A percentile compares a stretch with the other conserved stretches of the same genome.
Evolutionary conservation across 2,888 invertebrate genomes (phyloP).

Genomic region (Acanthococcus lagerstroemiae): DNA sequence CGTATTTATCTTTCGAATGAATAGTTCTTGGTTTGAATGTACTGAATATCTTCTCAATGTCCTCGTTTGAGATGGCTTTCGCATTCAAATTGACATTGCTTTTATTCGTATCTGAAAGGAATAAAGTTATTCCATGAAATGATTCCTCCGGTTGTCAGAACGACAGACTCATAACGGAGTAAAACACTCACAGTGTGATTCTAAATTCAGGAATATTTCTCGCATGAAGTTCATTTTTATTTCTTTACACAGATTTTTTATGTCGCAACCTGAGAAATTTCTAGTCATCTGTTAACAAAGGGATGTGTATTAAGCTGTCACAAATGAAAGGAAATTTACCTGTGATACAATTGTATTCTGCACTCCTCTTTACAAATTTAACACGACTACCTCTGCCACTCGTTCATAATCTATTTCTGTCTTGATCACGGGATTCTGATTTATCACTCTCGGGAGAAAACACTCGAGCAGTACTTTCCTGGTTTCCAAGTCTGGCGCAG

Average conservation of each 20-base stretch:
- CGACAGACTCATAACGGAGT: too few species aligned
- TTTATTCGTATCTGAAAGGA: not conserved
- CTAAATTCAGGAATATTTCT: constrained; percentile 49
- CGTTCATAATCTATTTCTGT: constrained; percentile 44
- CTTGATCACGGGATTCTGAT: constrained; percentile 44
- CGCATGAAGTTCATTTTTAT: constrained; percentile 71
- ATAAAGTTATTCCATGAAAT: too few species aligned
- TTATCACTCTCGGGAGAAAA: constrained; percentile 47
- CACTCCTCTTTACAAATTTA: too few species aligned
- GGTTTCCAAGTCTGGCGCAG: constrained; percentile 58
- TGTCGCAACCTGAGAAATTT: constrained; percentile 80
- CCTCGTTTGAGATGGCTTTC: not conserved
- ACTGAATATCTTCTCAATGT: not conserved
- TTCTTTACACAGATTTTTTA: constrained; percentile 78
- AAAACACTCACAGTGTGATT: constrained; percentile 36
- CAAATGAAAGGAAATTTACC: not conserved
- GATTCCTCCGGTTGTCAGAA: too few species aligned
- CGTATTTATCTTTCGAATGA: not conserved
- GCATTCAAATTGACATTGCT: not conserved
- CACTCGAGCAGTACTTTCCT: constrained; percentile 58
- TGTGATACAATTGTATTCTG: too few species aligned
- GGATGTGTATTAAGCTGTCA: not conserved
- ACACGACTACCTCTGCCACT: constrained; percentile 43
- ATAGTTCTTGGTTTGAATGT: not conserved
- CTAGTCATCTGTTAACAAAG: constrained; percentile 48